Evolutionary conservation across 1,140 invertebrate species (phyloP).

Genomic region (Oryctes rhinoceros): DNA sequence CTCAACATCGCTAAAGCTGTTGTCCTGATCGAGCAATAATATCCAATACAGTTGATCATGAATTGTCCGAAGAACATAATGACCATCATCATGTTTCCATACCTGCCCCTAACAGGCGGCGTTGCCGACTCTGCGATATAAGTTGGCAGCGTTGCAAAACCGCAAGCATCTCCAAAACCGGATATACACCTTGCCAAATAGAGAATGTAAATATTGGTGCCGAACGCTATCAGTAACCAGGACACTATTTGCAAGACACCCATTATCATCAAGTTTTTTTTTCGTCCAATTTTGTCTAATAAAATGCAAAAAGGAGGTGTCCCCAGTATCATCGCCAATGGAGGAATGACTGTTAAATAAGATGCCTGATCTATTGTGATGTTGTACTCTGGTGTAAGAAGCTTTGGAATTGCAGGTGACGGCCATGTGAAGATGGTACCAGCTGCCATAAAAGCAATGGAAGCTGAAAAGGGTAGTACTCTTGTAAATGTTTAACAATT

Average conservation of each 20-base stretch:
- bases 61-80: slow-evolving; percentile 61
- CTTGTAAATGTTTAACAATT: background rate
- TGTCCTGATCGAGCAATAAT: slow-evolving; percentile 60
- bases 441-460: slow-evolving; percentile 22
- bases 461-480: slow-evolving; percentile 17
- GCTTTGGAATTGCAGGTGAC: slow-evolving; percentile 48
- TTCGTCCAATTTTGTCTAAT: slow-evolving; percentile 42
- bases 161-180: slow-evolving; percentile 48
- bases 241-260: slow-evolving; percentile 17
- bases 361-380: slow-evolving; percentile 47
- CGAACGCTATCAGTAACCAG: slow-evolving; percentile 37
- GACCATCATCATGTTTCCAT: slow-evolving; percentile 61
- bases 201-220: slow-evolving; percentile 51
- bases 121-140: slow-evolving; percentile 50
- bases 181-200: slow-evolving; percentile 52
- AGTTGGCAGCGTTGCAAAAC: slow-evolving; percentile 45
- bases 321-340: slow-evolving; percentile 42
- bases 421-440: slow-evolving; percentile 50
- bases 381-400: slow-evolving; percentile 43
- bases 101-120: slow-evolving; percentile 47
- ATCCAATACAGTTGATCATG: slow-evolving; percentile 62
- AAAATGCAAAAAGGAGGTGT: slow-evolving; percentile 28
- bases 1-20: slow-evolving; percentile 62
- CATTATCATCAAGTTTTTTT: slow-evolving; percentile 39
- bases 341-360: slow-evolving; percentile 46